Percentiles rank a stretch among this genome's conserved stretches.
These are phyloP conservation scores for Diglossa cyanea DNA, from an alignment of 2,797 vertebrate species.

Conservation along the genomic window DNA sequence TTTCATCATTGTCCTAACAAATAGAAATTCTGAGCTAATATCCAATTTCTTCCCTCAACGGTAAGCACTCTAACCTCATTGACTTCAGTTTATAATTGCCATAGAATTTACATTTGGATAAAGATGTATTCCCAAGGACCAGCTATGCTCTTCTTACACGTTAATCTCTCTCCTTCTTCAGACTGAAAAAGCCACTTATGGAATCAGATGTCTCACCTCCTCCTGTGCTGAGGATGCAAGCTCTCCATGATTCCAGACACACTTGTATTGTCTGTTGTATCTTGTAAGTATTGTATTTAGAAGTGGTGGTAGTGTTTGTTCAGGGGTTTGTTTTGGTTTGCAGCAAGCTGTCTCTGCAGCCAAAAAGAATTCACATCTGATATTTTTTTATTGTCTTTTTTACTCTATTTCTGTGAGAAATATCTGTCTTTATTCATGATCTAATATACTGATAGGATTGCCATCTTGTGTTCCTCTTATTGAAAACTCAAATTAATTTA, in stretches of 20 bases:
- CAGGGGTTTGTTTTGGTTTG: background rate
- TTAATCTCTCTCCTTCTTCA: background rate
- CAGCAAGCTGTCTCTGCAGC: background rate
- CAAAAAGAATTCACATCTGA: background rate
- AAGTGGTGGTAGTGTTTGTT: background rate
- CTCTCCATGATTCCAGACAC: background rate
- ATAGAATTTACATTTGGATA: background rate
- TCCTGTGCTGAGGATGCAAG: background rate
- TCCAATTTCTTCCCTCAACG: background rate
- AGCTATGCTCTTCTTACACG: background rate
- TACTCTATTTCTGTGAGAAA: background rate
- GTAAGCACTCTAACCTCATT: background rate
- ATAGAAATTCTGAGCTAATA: background rate
- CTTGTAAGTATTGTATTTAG: background rate
- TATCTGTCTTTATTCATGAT: fast-evolving
- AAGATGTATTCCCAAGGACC: background rate
- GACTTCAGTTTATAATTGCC: background rate
- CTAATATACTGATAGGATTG: background rate
- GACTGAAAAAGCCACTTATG: background rate
- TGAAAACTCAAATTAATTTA: background rate
- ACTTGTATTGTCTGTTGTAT: too few relatives aligned
- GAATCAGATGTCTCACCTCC: background rate
- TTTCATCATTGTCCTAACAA: background rate
- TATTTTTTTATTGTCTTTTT: background rate
- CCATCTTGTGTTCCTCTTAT: background rate